Percentiles rank a stretch among this genome's conserved stretches.
Evolutionary conservation across 92 coral and sea anemone species (phyloP).

Genomic region (Palythoa grandis): DNA sequence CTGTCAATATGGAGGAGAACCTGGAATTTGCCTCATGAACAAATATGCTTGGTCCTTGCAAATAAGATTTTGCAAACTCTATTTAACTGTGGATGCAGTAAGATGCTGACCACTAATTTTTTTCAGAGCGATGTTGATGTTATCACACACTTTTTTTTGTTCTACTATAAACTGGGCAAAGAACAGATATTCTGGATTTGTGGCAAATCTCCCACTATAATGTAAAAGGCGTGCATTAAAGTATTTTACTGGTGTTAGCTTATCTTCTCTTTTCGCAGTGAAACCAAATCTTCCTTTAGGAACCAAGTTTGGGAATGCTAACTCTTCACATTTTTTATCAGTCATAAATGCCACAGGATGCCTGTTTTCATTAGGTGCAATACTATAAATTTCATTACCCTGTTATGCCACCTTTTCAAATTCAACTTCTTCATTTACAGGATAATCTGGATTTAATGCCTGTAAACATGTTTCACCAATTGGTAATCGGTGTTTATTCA

Average conservation of each 20-base stretch:
- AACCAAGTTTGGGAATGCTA: not conserved
- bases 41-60: too few species aligned
- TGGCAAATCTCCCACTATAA: not conserved
- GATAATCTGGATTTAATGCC: slow-evolving; percentile 63
- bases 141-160: not conserved
- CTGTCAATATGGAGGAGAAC: too few species aligned
- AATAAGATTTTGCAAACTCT: too few species aligned
- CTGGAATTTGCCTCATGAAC: too few species aligned
- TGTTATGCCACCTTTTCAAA: not conserved
- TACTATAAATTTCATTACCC: not conserved
- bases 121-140: too few species aligned
- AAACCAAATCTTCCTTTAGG: slow-evolving; percentile 15
- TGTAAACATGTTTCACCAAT: slow-evolving; percentile 68
- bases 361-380: too few species aligned
- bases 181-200: too few species aligned
- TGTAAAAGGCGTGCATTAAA: not conserved
- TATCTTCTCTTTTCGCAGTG: not conserved
- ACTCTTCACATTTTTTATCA: slow-evolving; percentile 12
- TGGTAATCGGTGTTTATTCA: slow-evolving; percentile 58
- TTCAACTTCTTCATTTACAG: slow-evolving; percentile 43
- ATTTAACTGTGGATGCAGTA: too few species aligned
- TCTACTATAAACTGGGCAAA: not conserved
- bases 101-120: too few species aligned
- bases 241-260: not conserved
- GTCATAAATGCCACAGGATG: slow-evolving; percentile 5